Evolutionary conservation across 2,888 invertebrate genomes (phyloP), one percentile per base, ranked within the genome.

Genomic region (Automeris io): DNA sequence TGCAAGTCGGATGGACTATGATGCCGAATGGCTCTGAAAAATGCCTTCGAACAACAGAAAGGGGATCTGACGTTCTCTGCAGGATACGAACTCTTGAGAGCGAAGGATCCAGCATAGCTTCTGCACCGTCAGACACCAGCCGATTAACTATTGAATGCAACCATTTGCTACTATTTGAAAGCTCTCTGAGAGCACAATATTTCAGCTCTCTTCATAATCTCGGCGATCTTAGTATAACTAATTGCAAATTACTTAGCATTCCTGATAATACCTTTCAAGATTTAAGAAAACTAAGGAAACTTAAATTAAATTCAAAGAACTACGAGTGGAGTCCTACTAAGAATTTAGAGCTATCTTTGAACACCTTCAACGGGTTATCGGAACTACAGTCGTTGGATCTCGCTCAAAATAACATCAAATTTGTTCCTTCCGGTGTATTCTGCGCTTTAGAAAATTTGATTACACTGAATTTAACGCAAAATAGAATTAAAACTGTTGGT

Each of bases 401-500:
- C 73, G 91, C 92, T 63, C 91, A 93, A 78, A 96, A 95, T 85
- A 95, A 95, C 82, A 90, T 96, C 49, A 90, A 93, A 56, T 90
- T 91, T 48, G 73, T 96, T 66, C 95, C 95, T 31, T 92, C 93
- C 53, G 92, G 91, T 57, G 90, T 91, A 47, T 93, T 95, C 70
- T 96, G 96, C 78, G 90, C 91, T 32, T 78, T 95, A 66, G 90
- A 91, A 57, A 95, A 93, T 75, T 87, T 96, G 43, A 93, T 94
- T 71, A 90, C 92, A 48, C 82, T 97, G 36, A 96, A 97, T 87
- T 87, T 96, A 61, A 96, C 96, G 35, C 88, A 91, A 51, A 97
- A 97, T 81, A 91, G 93, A 60, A 90, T 97, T 51, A 90, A 91
- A 51, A 93, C 92, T 49, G 89, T 94, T 5, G 92, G 93, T 48